phyloP scores from a whole-genome alignment of 2,113 vertebrate genomes.

The Neodontobutis hainanensis region DNA sequence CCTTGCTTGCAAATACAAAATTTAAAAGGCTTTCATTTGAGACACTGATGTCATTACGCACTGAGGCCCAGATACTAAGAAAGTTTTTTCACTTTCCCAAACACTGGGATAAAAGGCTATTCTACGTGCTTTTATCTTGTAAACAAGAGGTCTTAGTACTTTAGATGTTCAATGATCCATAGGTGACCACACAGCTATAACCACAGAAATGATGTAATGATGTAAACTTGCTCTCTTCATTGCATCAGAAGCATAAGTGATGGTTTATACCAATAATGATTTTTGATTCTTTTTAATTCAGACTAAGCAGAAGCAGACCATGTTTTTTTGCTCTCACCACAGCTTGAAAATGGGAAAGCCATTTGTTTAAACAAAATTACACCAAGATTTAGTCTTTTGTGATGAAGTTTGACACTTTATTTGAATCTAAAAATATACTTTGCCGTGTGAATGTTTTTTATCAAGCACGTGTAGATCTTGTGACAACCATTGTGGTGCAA shows the following conservation, averaged over 20 bases:
- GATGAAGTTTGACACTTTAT: constrained; percentile 11
- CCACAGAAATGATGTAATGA: constrained; percentile 36
- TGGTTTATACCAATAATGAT: constrained; percentile 52
- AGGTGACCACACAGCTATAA: constrained; percentile 63
- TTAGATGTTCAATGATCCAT: constrained; percentile 63
- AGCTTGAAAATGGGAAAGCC: constrained; percentile 25
- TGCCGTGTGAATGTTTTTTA: constrained; percentile 5
- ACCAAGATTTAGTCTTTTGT: constrained; percentile 2
- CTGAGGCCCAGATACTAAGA: constrained; percentile 56
- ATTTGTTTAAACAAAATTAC: constrained; percentile 42
- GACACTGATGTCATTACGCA: constrained; percentile 59
- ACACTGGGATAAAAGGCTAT: constrained; percentile 71
- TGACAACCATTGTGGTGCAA: constrained; percentile 36
- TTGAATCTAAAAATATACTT: constrained; percentile 7
- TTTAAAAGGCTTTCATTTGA: constrained; percentile 27
- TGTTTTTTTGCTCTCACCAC: constrained; percentile 45
- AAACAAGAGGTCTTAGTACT: constrained; percentile 65
- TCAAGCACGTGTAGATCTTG: constrained; percentile 30
- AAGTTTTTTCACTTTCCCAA: constrained; percentile 69
- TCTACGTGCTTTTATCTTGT: constrained; percentile 60
- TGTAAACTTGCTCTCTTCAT: constrained; percentile 53
- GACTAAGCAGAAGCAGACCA: constrained; percentile 60
- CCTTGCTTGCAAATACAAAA: constrained; percentile 55
- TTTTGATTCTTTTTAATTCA: constrained; percentile 53
- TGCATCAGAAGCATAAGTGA: constrained; percentile 53